phyloP scores from a whole-genome alignment of 2,888 invertebrate species.

The Eudasyphora cyanicolor region DNA sequence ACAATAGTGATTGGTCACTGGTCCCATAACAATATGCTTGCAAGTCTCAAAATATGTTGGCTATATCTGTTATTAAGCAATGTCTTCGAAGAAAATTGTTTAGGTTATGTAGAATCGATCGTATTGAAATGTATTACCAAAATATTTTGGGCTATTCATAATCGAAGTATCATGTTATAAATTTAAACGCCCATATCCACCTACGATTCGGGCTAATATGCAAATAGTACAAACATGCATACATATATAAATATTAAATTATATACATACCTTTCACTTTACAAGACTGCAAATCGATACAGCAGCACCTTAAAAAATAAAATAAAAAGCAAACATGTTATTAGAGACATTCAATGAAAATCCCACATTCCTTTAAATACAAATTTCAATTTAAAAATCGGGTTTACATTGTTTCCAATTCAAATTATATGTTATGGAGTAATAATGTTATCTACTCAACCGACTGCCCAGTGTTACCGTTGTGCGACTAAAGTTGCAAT shows the following conservation, averaged over 20 bases:
- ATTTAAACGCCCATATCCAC: not conserved
- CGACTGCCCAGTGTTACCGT: not conserved
- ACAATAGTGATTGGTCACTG: no score
- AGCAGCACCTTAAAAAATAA: constrained; percentile 12
- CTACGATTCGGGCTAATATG: no score
- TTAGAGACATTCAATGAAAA: not conserved
- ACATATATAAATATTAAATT: no score
- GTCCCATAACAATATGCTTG: no score
- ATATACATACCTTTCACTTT: constrained; percentile 30
- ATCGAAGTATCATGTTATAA: no score
- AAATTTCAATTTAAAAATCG: constrained; percentile 1
- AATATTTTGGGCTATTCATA: no score
- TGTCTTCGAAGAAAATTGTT: no score
- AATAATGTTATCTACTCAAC: not conserved
- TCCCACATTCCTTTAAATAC: constrained; percentile 18
- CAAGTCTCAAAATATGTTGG: not conserved
- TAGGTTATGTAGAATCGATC: no score
- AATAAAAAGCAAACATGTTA: constrained; percentile 10
- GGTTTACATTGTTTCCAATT: constrained; percentile 32
- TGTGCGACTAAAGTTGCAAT: no score
- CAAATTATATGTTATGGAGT: not conserved
- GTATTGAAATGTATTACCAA: no score
- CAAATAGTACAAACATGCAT: no score
- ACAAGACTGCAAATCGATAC: not conserved
- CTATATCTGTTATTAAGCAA: no score